These are phyloP conservation scores for Drosophila gaucha DNA, from an alignment of 2,888 invertebrate genomes.

Conservation along the genomic window DNA sequence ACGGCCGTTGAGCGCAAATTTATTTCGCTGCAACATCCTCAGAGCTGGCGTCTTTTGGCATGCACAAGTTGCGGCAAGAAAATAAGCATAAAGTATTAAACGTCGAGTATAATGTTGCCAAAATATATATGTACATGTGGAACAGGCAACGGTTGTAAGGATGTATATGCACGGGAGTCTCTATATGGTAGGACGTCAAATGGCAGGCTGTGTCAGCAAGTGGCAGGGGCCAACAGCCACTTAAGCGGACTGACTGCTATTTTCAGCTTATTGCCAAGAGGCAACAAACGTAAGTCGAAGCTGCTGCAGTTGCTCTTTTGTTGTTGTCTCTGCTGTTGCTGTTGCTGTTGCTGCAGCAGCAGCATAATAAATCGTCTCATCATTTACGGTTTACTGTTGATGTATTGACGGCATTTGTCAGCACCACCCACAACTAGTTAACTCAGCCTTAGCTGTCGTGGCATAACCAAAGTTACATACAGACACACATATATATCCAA, in stretches of 20 bases:
- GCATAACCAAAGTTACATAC: neutral
- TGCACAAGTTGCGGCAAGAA: constrained; percentile 56
- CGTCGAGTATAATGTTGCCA: constrained; percentile 68
- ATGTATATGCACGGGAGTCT: constrained; percentile 4
- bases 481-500: constrained; percentile 8
- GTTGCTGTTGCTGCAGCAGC: constrained; percentile 22
- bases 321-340: constrained; percentile 15
- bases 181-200: constrained; percentile 36
- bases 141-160: constrained; percentile 20
- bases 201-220: constrained; percentile 20
- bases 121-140: constrained; percentile 44
- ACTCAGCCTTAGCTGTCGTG: constrained; percentile 2
- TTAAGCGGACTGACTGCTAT: constrained; percentile 54
- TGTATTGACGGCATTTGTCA: constrained; percentile 76
- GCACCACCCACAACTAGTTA: constrained; percentile 41
- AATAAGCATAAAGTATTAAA: constrained; percentile 74
- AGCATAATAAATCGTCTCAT: constrained; percentile 72
- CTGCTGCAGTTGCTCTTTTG: constrained; percentile 10
- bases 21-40: constrained; percentile 40
- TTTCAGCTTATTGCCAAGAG: constrained; percentile 63
- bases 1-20: constrained; percentile 56
- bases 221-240: constrained; percentile 60
- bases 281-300: constrained; percentile 34
- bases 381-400: constrained; percentile 71
- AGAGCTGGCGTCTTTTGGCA: constrained; percentile 1